Evolutionary conservation across 2,113 vertebrate species (phyloP).

Genomic region (Microcebus griseorufus): DNA sequence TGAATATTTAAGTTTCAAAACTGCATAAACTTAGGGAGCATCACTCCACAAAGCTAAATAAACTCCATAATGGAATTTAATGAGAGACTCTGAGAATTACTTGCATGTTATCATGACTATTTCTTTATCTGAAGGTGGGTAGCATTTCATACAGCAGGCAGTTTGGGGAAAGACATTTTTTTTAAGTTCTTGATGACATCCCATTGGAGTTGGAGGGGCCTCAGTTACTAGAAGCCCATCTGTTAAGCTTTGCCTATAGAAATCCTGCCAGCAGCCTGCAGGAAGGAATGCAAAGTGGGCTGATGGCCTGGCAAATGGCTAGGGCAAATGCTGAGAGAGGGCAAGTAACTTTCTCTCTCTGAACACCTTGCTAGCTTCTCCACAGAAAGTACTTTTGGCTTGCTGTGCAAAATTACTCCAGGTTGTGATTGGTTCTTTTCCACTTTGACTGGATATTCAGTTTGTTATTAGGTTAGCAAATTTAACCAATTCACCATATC

Average conservation of each 20-base stretch:
- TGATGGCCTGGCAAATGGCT: neutral
- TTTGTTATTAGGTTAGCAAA: neutral
- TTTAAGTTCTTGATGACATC: neutral
- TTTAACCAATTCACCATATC: neutral
- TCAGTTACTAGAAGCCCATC: neutral
- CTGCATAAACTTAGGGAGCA: neutral
- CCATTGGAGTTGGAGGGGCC: neutral
- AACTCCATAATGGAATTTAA: neutral
- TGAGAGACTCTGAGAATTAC: neutral
- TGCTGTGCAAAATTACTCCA: neutral
- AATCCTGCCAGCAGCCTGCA: neutral
- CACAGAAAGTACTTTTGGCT: neutral
- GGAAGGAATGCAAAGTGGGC: neutral
- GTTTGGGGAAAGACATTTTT: neutral
- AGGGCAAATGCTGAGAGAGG: neutral
- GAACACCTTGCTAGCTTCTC: neutral
- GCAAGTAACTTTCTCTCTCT: neutral
- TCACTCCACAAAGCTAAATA: neutral
- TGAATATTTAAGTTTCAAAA: constrained; percentile 32
- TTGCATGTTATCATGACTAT: neutral
- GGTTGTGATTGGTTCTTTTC: neutral
- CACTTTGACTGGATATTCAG: neutral
- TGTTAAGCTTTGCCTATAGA: neutral
- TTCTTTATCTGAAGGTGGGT: neutral
- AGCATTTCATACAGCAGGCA: neutral